phyloP scores from a whole-genome alignment of 2,888 invertebrate genomes.

The Monochamus alternatus region DNA sequence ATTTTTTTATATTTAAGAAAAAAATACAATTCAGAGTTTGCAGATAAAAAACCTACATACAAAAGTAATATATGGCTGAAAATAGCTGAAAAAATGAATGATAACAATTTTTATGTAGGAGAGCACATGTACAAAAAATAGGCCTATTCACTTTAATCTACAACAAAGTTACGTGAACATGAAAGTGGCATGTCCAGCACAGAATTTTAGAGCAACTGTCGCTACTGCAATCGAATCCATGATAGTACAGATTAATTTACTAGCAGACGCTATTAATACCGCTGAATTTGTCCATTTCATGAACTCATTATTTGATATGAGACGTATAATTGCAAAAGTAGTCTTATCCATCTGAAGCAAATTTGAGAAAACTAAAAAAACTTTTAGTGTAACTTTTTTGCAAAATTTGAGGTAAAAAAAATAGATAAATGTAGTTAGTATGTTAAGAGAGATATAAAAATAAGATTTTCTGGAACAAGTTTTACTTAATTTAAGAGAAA shows the following conservation, averaged over 20 bases:
- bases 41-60: too few relatives aligned
- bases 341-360: conserved; percentile 6
- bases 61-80: too few relatives aligned
- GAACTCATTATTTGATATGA: not conserved
- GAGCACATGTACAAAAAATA: not conserved
- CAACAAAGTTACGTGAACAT: not conserved
- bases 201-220: not conserved
- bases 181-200: conserved; percentile 6
- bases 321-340: not conserved
- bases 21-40: too few relatives aligned
- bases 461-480: not conserved
- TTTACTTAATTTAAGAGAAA: conserved; percentile 9
- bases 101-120: too few relatives aligned
- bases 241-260: not conserved
- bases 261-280: conserved; percentile 1
- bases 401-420: not conserved
- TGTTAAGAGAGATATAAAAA: conserved; percentile 2
- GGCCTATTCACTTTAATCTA: not conserved
- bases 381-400: not conserved
- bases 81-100: too few relatives aligned
- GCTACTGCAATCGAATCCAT: not conserved
- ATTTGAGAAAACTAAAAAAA: conserved; percentile 7
- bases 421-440: conserved; percentile 6
- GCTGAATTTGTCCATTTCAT: conserved; percentile 22
- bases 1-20: too few relatives aligned